Evolutionary conservation across 2,888 invertebrate genomes (phyloP), one percentile per base, ranked within the genome.

Genomic region (Clanis bilineata): DNA sequence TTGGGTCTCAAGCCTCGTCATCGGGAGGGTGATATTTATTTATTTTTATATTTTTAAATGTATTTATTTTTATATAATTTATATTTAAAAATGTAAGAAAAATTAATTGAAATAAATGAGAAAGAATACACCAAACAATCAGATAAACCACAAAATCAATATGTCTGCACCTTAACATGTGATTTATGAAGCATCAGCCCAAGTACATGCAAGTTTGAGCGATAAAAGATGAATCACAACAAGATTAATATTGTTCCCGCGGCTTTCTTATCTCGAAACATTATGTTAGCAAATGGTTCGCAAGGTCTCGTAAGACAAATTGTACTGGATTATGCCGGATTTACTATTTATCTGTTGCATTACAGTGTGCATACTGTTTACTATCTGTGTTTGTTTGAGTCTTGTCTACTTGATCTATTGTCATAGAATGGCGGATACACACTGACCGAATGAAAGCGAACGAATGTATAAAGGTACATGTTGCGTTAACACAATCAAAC

Each of bases 171-270:
- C 74, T 68, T 73, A 75, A 79, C 66, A 61, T 74, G 77, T 89
- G 87, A 90, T 89, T 88, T 86, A 89, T 85, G 59, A 67, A 74
- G 65, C 68, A 73, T 68, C 73, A 64, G 73, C 57, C 77, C 77
- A 76, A 77, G 71, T 80, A 84, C 82, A 83, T 74, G 76, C 73
- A 79, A 80, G 79, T 84, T 80, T 81, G 78, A 84, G 77, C 84
- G 85, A 85, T 89, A 88, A 88, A 85, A 85, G 82, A 86, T 87
- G 85, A 84, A 86, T 86, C 83, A 80, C 73, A 71, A 66, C 58
- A 66, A 82, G 84, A 87, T 86, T 85, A 83, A 85, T 88, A 83
- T 79, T 85, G 80, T 85, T 83, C 75, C 77, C 70, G 63, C 55
- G 45, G 69, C 63, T 62, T 68, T 72, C 79, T 79, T 86, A 86